Base-by-base conservation (phyloP, 2,888 invertebrate genomes). In the Lithophane semibrunnea region DNA sequence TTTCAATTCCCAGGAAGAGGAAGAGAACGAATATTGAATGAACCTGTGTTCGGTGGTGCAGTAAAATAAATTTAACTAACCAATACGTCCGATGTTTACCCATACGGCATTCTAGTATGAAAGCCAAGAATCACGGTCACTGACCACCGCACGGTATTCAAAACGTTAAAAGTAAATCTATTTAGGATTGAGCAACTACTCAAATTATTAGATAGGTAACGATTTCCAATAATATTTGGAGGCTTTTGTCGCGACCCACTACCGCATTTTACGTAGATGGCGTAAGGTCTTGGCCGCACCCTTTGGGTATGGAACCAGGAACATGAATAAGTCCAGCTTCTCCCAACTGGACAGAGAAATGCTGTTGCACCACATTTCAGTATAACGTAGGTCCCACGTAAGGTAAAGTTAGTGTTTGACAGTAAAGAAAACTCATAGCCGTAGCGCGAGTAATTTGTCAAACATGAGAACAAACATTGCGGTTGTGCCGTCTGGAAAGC, bases 21-120 rank as follows among this genome's bases (percentile, higher is more conserved):
- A 10, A 44, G 24, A 61, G 2, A 21, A 37, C 61, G 16, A 37
- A 80, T 81, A 66, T 81, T 79, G 10, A 69, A 52, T 49, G 66
- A 54, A 49, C n/a, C 18, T 9, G 42, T 52, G 47, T 56, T 66
- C 29, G 29, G 18, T 58, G 49, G 5, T 54, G 74, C 58, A 52
- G 73, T 16, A 65, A 73, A 72, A 58, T 49, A 42, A 78, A 73
- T 64, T 73, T 13, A 80, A 80, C 58, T 58, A 72, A 44, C 21
- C 42, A 80, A 52, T 21, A 67, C 29, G 9, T 44, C 37, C 16
- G 8, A 65, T 54, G 3, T 54, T 37, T 61, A n/a, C n/a, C 18
- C 29, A 60, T 7, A n/a, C 13, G n/a, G 16, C 5, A 21, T 10
- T 64, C 63, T n/a, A 10, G 24, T 21, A n/a, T 24, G 42, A 29